phyloP scores from a whole-genome alignment of 2,113 vertebrate genomes.

The Takifugu bimaculatus region DNA sequence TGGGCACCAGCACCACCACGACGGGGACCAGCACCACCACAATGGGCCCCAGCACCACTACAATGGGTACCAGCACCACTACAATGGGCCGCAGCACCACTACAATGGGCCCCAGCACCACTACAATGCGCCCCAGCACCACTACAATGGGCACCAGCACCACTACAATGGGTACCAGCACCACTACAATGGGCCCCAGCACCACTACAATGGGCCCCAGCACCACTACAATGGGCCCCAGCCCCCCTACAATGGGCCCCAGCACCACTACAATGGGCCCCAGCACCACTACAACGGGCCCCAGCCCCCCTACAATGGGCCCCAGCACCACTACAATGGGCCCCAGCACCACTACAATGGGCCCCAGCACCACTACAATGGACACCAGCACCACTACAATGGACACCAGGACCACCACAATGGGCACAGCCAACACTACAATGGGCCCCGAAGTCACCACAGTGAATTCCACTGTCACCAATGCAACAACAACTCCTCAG shows the following conservation, averaged over 20 bases:
- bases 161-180: neutral
- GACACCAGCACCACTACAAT: too few relatives aligned
- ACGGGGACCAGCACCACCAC: fast-evolving
- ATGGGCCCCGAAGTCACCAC: neutral
- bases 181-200: neutral
- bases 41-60: neutral
- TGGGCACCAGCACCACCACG: fast-evolving
- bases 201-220: neutral
- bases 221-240: neutral
- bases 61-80: neutral
- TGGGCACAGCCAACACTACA: too few relatives aligned
- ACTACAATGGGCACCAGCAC: fast-evolving
- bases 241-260: neutral
- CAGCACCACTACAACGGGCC: neutral
- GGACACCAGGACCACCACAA: neutral
- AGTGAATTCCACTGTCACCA: too few relatives aligned
- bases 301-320: neutral
- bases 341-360: fast-evolving
- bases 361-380: neutral
- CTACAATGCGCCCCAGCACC: neutral
- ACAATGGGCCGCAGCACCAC: neutral
- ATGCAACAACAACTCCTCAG: neutral
- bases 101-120: fast-evolving
- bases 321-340: fast-evolving
- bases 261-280: neutral